Conservation (phyloP, 2,113 vertebrate genomes). For the Lophotis ruficrista region DNA sequence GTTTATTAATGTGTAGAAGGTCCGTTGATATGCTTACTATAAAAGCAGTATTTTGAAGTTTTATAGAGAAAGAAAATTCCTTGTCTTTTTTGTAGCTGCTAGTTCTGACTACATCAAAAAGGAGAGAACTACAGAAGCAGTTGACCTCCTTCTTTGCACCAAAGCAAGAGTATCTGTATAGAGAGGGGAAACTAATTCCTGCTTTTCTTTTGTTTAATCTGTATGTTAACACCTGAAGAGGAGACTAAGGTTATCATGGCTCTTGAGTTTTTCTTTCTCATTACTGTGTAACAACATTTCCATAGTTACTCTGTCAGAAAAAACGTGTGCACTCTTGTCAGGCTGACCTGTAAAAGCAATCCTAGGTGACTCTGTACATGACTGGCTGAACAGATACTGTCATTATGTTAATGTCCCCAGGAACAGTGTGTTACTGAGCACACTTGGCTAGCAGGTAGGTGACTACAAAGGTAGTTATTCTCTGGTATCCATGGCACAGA, state of each 20-base stretch:
- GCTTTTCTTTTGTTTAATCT: neutral
- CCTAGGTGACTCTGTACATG: neutral
- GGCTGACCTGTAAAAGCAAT: neutral
- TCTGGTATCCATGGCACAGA: neutral
- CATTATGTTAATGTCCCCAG: neutral
- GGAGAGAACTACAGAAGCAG: neutral
- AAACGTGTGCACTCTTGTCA: neutral
- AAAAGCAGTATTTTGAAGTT: neutral
- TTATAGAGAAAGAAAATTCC: neutral
- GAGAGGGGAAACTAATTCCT: neutral
- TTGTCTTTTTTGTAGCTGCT: neutral
- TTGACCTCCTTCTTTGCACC: neutral
- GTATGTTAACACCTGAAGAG: neutral
- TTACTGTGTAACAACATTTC: neutral
- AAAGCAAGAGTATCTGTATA: neutral
- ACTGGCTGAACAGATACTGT: neutral
- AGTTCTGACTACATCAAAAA: neutral
- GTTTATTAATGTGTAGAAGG: neutral
- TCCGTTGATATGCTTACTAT: neutral
- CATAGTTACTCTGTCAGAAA: neutral
- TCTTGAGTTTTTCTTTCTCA: neutral
- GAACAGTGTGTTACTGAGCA: neutral
- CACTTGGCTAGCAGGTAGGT: neutral
- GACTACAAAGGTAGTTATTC: neutral
- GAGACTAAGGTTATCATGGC: neutral